These are phyloP conservation scores for Phenganax marumi DNA, from an alignment of 92 coral and sea anemone species.

Conservation along the genomic window DNA sequence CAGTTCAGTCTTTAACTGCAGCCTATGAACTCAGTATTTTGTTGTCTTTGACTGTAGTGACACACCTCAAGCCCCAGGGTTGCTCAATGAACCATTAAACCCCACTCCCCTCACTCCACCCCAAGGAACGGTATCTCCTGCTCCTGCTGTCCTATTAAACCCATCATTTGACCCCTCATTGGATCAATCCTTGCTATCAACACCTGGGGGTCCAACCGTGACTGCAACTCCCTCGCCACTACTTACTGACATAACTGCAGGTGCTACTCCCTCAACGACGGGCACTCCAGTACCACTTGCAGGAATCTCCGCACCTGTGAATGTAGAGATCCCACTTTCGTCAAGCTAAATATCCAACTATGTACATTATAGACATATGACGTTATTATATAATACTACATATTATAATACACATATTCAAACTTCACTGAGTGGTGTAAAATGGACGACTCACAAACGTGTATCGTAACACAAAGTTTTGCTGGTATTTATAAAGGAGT, in stretches of 20 bases:
- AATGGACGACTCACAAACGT: neutral
- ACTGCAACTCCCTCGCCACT: conserved; percentile 85
- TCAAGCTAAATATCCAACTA: conserved; percentile 2
- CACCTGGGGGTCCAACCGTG: conserved; percentile 57
- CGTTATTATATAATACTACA: conserved; percentile 1
- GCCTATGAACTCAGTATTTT: neutral
- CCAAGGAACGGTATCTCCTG: conserved; percentile 36
- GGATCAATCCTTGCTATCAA: conserved; percentile 49
- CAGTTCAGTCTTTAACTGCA: neutral
- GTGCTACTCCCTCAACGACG: conserved; percentile 79
- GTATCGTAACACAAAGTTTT: no score
- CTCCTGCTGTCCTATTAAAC: conserved; percentile 44
- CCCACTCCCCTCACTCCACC: conserved; percentile 28
- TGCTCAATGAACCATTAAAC: conserved; percentile 26
- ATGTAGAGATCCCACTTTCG: conserved; percentile 16
- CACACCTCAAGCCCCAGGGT: conserved; percentile 11
- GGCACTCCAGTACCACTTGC: conserved; percentile 10
- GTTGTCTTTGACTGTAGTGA: neutral
- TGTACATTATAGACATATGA: neutral
- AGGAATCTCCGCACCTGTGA: conserved; percentile 2
- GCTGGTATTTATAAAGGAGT: no score
- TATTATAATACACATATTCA: neutral
- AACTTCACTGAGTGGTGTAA: neutral
- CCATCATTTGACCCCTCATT: conserved; percentile 60
- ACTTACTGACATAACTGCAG: conserved; percentile 84